Evolutionary conservation across 92 coral and sea anemone genomes (phyloP).

Genomic region (Meandrina meandrites): DNA sequence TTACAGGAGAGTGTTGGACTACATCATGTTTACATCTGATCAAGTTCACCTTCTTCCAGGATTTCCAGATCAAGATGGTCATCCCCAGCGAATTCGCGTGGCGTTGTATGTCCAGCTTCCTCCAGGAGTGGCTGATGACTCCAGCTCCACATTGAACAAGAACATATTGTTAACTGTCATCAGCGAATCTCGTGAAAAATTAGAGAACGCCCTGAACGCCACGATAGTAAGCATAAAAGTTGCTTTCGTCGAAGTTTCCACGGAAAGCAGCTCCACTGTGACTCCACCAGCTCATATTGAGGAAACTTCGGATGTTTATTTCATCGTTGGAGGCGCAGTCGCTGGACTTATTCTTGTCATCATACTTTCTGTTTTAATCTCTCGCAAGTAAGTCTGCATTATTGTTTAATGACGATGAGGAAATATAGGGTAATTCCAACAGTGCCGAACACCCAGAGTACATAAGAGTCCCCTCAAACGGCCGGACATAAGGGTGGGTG

Average conservation of each 20-base stretch:
- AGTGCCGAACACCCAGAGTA: neutral
- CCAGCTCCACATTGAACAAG: neutral
- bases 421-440: neutral
- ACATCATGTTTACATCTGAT: neutral
- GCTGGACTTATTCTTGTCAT: neutral
- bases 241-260: neutral
- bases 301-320: neutral
- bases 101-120: conserved; percentile 13
- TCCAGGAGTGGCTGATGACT: conserved; percentile 3
- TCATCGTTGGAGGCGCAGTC: conserved; percentile 14
- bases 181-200: neutral
- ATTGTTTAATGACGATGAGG: neutral
- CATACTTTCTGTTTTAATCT: neutral
- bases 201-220: conserved; percentile 2
- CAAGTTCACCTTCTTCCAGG: conserved; percentile 8
- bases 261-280: neutral
- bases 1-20: neutral
- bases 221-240: neutral
- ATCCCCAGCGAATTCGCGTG: neutral
- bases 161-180: neutral
- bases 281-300: neutral
- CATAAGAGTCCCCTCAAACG: neutral
- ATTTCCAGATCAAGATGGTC: neutral
- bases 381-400: neutral
- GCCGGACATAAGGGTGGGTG: neutral